Evolutionary conservation across 1,140 invertebrate species (phyloP).

Genomic region (Dreissena polymorpha): DNA sequence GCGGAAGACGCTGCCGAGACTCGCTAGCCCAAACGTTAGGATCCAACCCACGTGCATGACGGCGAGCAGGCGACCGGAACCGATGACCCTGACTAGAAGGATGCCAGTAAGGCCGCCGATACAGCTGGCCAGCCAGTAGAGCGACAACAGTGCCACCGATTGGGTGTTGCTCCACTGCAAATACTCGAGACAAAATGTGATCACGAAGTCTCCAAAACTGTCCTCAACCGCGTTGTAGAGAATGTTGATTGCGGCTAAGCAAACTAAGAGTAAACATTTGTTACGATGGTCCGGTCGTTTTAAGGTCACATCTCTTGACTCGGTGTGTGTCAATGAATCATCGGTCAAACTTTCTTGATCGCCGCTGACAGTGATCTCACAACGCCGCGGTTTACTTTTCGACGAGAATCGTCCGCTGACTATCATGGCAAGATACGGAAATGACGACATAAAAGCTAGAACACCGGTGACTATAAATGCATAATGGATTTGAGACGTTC

Average conservation of each 20-base stretch:
- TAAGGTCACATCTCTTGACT: not conserved
- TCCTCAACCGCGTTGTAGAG: conserved; percentile 62
- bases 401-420: not conserved
- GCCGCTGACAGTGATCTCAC: not conserved
- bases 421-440: conserved; percentile 39
- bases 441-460: conserved; percentile 9
- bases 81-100: conserved; percentile 54
- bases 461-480: conserved; percentile 33
- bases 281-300: not conserved
- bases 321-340: not conserved
- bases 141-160: conserved; percentile 59
- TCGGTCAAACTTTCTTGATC: conserved; percentile 2
- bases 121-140: conserved; percentile 66
- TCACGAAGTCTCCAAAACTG: conserved; percentile 61
- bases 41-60: conserved; percentile 51
- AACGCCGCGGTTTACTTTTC: not conserved
- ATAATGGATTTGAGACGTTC: conserved; percentile 2
- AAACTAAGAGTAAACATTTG: conserved; percentile 49
- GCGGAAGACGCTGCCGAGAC: conserved; percentile 49
- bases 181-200: conserved; percentile 60
- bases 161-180: conserved; percentile 62
- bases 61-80: conserved; percentile 54
- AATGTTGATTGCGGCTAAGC: conserved; percentile 53
- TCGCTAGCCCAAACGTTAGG: conserved; percentile 48
- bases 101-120: conserved; percentile 59